These are phyloP conservation scores for Neolamprologus brichardi DNA, from an alignment of 2,113 vertebrate species.

Conservation along the genomic window DNA sequence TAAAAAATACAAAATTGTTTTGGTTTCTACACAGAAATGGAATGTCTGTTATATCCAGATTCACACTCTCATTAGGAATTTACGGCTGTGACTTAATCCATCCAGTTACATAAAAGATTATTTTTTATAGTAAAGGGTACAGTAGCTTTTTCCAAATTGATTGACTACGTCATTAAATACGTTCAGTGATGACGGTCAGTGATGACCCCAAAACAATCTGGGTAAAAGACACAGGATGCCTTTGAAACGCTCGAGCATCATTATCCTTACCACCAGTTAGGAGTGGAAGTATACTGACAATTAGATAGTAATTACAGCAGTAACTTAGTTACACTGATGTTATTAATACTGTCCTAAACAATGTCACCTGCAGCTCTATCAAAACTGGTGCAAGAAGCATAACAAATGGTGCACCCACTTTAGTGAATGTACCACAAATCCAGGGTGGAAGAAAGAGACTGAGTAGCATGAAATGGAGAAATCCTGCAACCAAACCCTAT, in stretches of 20 bases:
- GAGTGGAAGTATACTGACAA: background rate
- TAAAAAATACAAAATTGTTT: background rate
- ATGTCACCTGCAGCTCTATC: background rate
- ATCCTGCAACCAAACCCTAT: background rate
- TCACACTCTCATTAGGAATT: background rate
- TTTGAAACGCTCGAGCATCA: background rate
- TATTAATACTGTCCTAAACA: background rate
- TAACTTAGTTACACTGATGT: background rate
- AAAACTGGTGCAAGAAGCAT: background rate
- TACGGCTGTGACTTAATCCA: background rate
- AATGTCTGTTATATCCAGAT: background rate
- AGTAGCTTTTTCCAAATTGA: background rate
- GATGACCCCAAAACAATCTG: background rate
- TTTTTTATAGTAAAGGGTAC: background rate
- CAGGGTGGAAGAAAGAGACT: background rate
- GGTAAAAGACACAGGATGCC: background rate
- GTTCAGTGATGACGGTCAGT: background rate
- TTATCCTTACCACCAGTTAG: background rate
- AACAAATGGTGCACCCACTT: background rate
- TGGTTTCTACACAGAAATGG: background rate
- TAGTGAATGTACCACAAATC: background rate
- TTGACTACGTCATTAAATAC: background rate
- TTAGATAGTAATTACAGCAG: background rate
- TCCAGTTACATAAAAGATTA: background rate
- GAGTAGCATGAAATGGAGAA: too few species aligned